These are phyloP conservation scores for Pterocles orientalis DNA, from an alignment of 2,113 vertebrate species.

Conservation along the genomic window DNA sequence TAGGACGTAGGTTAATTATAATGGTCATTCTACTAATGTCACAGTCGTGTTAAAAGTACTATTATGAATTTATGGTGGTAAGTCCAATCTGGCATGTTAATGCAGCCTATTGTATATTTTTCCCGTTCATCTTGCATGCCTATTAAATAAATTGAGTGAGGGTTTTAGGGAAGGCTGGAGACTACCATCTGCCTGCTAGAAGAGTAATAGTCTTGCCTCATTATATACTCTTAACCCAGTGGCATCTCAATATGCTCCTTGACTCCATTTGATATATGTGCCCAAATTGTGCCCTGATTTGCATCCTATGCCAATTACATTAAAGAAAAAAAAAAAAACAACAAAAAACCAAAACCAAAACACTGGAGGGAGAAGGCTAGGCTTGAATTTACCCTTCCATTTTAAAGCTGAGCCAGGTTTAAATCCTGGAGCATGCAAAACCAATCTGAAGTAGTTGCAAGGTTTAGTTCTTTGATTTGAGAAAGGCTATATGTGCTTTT, in stretches of 20 bases:
- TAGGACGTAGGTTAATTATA: conserved; percentile 60
- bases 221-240: not conserved
- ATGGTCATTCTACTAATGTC: conserved; percentile 60
- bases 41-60: conserved; percentile 40
- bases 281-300: not conserved
- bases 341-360: not conserved
- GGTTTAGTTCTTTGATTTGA: not conserved
- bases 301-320: not conserved
- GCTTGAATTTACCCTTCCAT: not conserved
- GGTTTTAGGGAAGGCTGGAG: conserved; percentile 40
- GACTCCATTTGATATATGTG: not conserved
- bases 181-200: conserved; percentile 46
- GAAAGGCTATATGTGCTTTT: not conserved
- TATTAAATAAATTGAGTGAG: conserved; percentile 34
- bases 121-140: not conserved
- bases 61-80: conserved; percentile 28
- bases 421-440: not conserved
- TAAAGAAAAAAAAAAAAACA: not conserved
- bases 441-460: not conserved
- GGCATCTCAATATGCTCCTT: not conserved
- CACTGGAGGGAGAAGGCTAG: not conserved
- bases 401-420: not conserved
- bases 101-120: conserved; percentile 37
- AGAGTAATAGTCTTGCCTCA: conserved; percentile 24
- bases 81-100: conserved; percentile 56